Evolutionary conservation across 1,140 invertebrate genomes (phyloP).

Genomic region (Drosophila tsacasi): DNA sequence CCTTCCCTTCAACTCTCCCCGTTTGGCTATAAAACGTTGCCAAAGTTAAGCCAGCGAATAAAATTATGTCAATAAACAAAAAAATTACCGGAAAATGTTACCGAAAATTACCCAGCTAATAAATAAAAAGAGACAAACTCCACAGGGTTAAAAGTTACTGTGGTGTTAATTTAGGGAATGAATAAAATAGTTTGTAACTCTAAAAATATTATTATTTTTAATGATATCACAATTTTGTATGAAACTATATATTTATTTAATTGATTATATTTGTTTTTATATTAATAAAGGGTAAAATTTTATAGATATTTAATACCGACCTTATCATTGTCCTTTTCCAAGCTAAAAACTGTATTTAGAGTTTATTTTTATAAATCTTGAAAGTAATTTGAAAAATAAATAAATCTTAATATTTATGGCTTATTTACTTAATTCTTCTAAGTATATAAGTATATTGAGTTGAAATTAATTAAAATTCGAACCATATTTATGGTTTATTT

Average conservation of each 20-base stretch:
- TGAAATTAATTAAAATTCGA: no score
- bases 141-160: constrained; percentile 6
- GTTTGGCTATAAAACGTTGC: constrained; percentile 4
- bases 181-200: neutral
- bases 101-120: constrained; percentile 3
- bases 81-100: constrained; percentile 31
- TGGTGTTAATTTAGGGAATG: neutral
- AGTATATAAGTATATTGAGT: no score
- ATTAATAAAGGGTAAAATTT: neutral
- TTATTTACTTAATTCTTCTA: no score
- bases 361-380: no score
- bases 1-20: neutral
- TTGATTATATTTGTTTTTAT: neutral
- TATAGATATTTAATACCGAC: no score
- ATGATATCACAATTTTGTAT: no score
- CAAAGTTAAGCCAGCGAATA: constrained; percentile 22
- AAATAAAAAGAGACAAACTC: neutral
- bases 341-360: no score
- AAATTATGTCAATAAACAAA: constrained; percentile 46
- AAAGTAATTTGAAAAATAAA: no score
- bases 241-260: neutral
- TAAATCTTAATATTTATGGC: no score
- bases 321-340: no score
- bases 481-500: no score
- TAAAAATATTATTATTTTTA: neutral